Conservation (phyloP, 2,797 vertebrate species). For the Pseudochirops cupreus region DNA sequence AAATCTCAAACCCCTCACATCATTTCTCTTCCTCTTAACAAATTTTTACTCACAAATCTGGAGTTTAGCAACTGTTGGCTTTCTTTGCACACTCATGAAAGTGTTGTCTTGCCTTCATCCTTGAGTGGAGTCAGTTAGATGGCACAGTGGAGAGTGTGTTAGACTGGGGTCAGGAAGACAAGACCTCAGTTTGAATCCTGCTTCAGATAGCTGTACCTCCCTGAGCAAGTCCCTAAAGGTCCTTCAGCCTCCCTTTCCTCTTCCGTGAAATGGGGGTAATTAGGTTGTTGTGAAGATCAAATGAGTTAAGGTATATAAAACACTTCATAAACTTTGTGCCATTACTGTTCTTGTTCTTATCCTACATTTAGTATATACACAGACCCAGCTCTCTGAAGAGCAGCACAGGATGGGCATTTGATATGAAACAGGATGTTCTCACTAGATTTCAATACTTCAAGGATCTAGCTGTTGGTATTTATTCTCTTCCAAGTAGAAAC, state of each 20-base stretch:
- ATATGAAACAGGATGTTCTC: not conserved
- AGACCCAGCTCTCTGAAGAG: not conserved
- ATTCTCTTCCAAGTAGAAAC: not conserved
- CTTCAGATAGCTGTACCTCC: not conserved
- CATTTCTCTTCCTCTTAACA: not conserved
- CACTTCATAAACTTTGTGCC: not conserved
- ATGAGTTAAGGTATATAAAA: not conserved
- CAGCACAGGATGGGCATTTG: not conserved
- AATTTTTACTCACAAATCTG: not conserved
- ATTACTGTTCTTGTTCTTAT: not conserved
- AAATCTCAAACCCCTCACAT: not conserved
- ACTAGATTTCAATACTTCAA: not conserved
- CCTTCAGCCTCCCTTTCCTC: not conserved
- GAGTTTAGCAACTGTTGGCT: not conserved
- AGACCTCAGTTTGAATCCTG: not conserved
- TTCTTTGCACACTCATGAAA: not conserved
- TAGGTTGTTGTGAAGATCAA: not conserved
- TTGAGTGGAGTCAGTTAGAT: not conserved
- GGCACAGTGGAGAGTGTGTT: not conserved
- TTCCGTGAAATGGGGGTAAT: not conserved
- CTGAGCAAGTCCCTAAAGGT: not conserved
- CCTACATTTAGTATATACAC: not conserved
- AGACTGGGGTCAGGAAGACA: not conserved
- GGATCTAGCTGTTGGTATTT: not conserved
- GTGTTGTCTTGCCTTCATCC: not conserved